Base-by-base conservation (phyloP, 2,113 vertebrate genomes). In the Microcebus jonahi region DNA sequence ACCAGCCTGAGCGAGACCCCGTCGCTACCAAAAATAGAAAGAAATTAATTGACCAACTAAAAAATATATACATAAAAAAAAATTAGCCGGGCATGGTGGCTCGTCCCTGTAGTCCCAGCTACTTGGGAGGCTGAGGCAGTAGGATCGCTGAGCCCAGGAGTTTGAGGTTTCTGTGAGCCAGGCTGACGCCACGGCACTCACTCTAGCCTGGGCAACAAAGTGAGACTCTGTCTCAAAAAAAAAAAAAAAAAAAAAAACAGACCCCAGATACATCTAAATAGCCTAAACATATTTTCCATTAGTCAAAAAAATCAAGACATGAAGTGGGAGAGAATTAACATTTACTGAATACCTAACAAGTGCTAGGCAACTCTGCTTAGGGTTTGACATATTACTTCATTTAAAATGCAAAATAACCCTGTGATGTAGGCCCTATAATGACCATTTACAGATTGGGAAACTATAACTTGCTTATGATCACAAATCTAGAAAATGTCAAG, bases 191-290 rank as follows among this genome's bases (percentile, higher is more conserved):
- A n/a, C n/a, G n/a, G n/a, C n/a, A n/a, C n/a, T n/a, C n/a, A n/a
- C n/a, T n/a, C n/a, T n/a, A n/a, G n/a, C n/a, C n/a, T n/a, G n/a
- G n/a, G n/a, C n/a, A n/a, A n/a, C n/a, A n/a, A n/a, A n/a, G n/a
- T n/a, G n/a, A n/a, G n/a, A n/a, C n/a, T n/a, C n/a, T n/a, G n/a
- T n/a, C n/a, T n/a, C n/a, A n/a, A 81, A 25, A 94, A 91, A 96
- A 93, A 25, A 82, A 81, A 25, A 94, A 91, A 96, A 93, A 25
- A 82, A 81, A 25, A 94, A 91, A 96, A 93, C 31, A 82, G 90
- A 59, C 36, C 23, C 42, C 85, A 94, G 34, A 83, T 73, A 59
- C 23, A 45, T 34, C 45, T 84, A 76, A 90, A 82, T 14, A 81
- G n/a, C 59, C 45, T 80, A 76, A 91, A 31, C 34, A 53, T 68